Evolutionary conservation across 2,888 invertebrate species (phyloP), one percentile per base, ranked within the genome.

Genomic region (Euphydryas editha): DNA sequence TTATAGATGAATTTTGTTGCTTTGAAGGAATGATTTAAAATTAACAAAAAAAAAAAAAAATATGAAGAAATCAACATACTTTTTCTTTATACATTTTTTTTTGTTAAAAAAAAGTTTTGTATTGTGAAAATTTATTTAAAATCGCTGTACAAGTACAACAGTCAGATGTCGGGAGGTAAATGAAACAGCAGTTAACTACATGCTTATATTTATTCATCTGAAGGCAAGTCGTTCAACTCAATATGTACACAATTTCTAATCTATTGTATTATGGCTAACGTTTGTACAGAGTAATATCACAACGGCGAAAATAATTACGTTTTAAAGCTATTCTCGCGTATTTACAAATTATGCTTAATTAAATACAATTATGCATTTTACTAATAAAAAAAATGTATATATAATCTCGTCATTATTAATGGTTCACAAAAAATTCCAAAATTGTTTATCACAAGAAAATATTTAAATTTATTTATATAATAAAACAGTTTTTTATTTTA

Each of bases 211-310:
- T 76, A 78, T 84, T 83, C 80, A 79, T 83, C 74, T 81, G 81
- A 90, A 89, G 88, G 88, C 88, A 80, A 86, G 79, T 81, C 80
- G 75, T 78, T 71, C 74, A 79, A 81, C 80, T 77, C 74, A 66
- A 69, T 74, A 75, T 72, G 71, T 74, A 67, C 70, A 67, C 47
- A 44, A 37, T 5, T 30, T 51, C 57, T 59, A 68, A 36, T 20
- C 62, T 68, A 69, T 46, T 64, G 68, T 69, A 58, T 68, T 72
- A 84, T 79, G 80, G 80, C 83, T 85, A 84, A 85, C 75, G 70
- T 89, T 90, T 90, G 90, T 91, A 91, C 90, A 89, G 75, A 78
- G 75, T 77, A 82, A 82, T 90, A 91, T 91, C 91, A 91, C 91
- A 90, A 88, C 81, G 78, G 85, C 87, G 75, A 88, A 90, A 81